Conservation (phyloP, 2,888 invertebrate genomes). For the Pammene fasciana region DNA sequence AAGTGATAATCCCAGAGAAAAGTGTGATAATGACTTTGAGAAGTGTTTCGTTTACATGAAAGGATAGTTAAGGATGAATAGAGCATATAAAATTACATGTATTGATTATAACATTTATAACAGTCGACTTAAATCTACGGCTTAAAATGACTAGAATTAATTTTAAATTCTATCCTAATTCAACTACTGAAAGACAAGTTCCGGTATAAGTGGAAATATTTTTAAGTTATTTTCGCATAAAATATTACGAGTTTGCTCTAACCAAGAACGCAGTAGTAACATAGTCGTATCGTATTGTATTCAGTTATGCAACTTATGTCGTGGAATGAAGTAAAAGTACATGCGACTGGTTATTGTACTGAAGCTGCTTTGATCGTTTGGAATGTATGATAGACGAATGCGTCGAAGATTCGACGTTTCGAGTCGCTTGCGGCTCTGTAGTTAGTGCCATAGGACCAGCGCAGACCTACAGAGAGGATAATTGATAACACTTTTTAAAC, state of each 20-base stretch:
- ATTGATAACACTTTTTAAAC: not conserved
- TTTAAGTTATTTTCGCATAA: slow-evolving; percentile 20
- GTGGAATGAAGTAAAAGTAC: not conserved
- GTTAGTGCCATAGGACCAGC: slow-evolving; percentile 40
- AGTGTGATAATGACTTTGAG: no score
- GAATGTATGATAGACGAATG: slow-evolving; percentile 6
- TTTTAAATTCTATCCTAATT: not conserved
- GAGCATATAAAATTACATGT: not conserved
- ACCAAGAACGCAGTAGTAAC: not conserved
- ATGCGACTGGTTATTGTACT: not conserved
- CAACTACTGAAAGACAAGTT: slow-evolving; percentile 3
- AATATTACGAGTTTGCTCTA: slow-evolving; percentile 13
- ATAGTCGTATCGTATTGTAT: not conserved
- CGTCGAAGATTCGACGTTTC: slow-evolving; percentile 17
- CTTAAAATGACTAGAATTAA: not conserved
- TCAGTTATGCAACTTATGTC: not conserved
- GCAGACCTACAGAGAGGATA: slow-evolving; percentile 5
- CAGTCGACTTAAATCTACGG: not conserved
- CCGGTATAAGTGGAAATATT: not conserved
- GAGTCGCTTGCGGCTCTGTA: slow-evolving; percentile 16
- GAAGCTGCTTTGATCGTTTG: not conserved
- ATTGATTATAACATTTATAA: not conserved
- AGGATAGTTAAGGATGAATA: no score
- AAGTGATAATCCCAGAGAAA: no score
- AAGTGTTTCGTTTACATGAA: no score